Base-by-base conservation (phyloP, 2,888 invertebrate species). In the Brenthis hecate region DNA sequence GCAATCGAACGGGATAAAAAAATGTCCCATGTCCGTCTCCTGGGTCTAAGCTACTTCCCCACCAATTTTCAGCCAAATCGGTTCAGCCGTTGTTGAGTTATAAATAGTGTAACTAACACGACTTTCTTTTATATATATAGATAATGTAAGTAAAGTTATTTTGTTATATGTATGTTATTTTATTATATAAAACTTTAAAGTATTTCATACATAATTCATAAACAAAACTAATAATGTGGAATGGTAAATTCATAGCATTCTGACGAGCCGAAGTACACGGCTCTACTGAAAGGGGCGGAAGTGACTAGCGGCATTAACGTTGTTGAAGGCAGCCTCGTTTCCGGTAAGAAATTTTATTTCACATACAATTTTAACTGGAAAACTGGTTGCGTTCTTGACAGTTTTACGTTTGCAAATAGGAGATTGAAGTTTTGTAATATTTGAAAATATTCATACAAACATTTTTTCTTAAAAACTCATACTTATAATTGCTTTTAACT, bases 261-360 rank as follows among this genome's bases (percentile, higher is more conserved):
- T 0, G 94, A 94, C 3, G 94, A 96, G 71, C 87, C 90, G 0
- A 94, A 95, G 79, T 95, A 95, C 74, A 82, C 86, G 53, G 80
- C 86, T 6, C 85, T 96, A 28, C 89, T 95, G 69, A 90, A 94
- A 56, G 93, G 94, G 0, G 95, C 96, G 0, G 91, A 93, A 36
- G 78, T 92, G 58, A 82, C 87, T 0, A 84, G 91, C 1, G 80
- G 84, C 0, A 82, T 88, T 85, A 82, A 86, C 94, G 65, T 85
- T 78, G 65, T 80, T 32, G 72, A 92, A 87, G 58, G 94, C 94
- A 51, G 76, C 5, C 56, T 75, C 23, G 66, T 70, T 0, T 70
- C 78, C 56, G 82, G 87, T 86, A 76, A 72, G 67, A 48, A 69
- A 50, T 55, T 65, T 61, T 63, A 58, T 54, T 28, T 56, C 64